Base-by-base conservation (phyloP, 2,797 vertebrate genomes). In the Falco concolor region DNA sequence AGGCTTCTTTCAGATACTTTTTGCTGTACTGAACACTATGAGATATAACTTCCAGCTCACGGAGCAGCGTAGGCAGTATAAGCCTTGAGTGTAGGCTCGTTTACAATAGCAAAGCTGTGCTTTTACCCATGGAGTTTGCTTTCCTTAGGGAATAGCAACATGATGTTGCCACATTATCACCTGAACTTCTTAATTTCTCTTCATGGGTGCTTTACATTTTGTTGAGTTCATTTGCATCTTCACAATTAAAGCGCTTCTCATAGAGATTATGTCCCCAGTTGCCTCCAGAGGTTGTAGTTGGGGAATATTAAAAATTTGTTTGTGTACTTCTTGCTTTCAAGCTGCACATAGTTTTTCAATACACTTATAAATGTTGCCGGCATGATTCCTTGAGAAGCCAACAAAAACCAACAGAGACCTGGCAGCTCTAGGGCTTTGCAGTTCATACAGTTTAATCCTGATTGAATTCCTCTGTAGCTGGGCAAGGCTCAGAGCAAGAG, bases 31-130 rank as follows among this genome's bases (percentile, higher is more conserved):
- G 15, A 84, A 44, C 0, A 1, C 36, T 57, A 1, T 1, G 23
- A 81, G 42, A 64, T 83, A 45, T 38, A 72, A 80, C 74, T 72
- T 64, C 22, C n/a, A 68, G 56, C 68, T 87, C 30, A 52, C 34
- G 65, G 78, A 54, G 61, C 56, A 65, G 45, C 5, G 20, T 65
- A 54, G 77, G 67, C 54, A 76, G 74, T 17, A 12, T 40, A 36
- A 79, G 9, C 45, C 47, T 73, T 50, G 27, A 30, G 27, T 80
- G 49, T 80, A 59, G 79, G 82, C 21, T 18, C 74, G 21, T 78
- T 91, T 88, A 90, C 80, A 78, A 53, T 47, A 75, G 49, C 32
- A 88, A 61, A 91, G n/a, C 61, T 94, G 34, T 78, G 47, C 67
- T 73, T 91, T 88, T 84, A 47, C 63, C 11, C 10, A 1, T 28